Evolutionary conservation across 2,113 vertebrate genomes (phyloP).

Genomic region (Strix uralensis): DNA sequence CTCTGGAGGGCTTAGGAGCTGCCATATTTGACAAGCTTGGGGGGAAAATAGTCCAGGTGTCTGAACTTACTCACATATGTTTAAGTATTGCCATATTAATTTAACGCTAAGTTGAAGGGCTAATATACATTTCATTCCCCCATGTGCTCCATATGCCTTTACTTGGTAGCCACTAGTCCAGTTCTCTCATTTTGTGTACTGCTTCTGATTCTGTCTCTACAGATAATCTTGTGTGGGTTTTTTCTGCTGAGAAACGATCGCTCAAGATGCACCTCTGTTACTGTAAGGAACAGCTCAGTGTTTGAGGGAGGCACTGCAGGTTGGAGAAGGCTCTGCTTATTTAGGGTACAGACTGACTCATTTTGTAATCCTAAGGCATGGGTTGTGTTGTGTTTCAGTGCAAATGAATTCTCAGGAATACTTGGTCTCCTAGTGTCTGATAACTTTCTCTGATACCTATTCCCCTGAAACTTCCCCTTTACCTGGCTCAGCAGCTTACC

Average conservation of each 20-base stretch:
- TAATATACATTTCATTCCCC: not conserved
- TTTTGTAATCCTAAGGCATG: not conserved
- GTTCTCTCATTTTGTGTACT: not conserved
- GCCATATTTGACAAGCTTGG: not conserved
- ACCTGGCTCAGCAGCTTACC: not conserved
- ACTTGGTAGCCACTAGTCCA: not conserved
- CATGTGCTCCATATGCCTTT: not conserved
- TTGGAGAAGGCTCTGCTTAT: not conserved
- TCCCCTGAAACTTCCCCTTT: not conserved
- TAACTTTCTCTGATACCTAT: not conserved
- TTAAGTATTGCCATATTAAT: not conserved
- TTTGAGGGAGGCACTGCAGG: not conserved
- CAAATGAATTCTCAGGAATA: not conserved
- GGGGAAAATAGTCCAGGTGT: not conserved
- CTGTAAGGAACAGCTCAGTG: not conserved
- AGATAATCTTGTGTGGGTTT: not conserved
- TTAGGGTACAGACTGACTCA: not conserved
- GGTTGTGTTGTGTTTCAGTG: not conserved
- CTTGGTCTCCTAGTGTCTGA: not conserved
- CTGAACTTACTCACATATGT: not conserved
- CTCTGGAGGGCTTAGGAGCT: not conserved
- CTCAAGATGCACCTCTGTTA: not conserved
- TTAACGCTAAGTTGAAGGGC: not conserved
- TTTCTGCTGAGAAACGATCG: not conserved
- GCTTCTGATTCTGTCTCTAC: not conserved